Evolutionary conservation across 2,797 vertebrate species (phyloP), one percentile per base, ranked within the genome.

Genomic region (Microctenopoma lineatum): DNA sequence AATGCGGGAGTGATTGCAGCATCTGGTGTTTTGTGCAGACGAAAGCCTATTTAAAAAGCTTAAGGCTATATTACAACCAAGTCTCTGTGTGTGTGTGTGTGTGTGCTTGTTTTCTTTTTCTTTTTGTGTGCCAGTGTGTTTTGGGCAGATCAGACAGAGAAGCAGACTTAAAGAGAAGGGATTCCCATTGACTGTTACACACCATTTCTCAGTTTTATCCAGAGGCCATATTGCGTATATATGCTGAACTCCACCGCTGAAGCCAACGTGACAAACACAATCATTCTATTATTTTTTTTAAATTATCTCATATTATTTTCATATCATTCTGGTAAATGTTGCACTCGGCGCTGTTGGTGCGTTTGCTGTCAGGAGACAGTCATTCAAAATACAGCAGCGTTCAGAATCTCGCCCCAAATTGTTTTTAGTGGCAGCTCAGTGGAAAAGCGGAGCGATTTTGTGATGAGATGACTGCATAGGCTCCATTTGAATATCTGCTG

Each of bases 1-100:
- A 88, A 51, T 82, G 78, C 79, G 64, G 69, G 78, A 84, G 85
- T 74, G 78, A 88, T 79, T 85, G 82, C 81, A 88, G 83, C 89
- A 88, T 90, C 87, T 87, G 85, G 80, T 84, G 87, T 84, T 85
- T 66, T 85, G 66, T 81, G 72, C 70, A 73, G 68, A 48, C 70
- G 62, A 44, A 79, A 88, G 70, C 76, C 70, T 52, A 64, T 87
- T 89, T 80, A 70, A 84, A 79, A 88, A 83, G 77, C 81, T 77
- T 79, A 57, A 68, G 70, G 77, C 78, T 69, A 83, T 80, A 82
- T 83, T 76, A 73, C 32, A 29, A 74, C 65, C 45, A 41, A 70
- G 73, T 73, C 34, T 74, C 59, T 2, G 11, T 38, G 73, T 9
- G 64, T 75, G 48, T 2, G 64, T 62, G 61, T 3, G 9, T 38